Evolutionary conservation across 1,140 invertebrate species (phyloP).

Genomic region (Druon quercuslanigerum): DNA sequence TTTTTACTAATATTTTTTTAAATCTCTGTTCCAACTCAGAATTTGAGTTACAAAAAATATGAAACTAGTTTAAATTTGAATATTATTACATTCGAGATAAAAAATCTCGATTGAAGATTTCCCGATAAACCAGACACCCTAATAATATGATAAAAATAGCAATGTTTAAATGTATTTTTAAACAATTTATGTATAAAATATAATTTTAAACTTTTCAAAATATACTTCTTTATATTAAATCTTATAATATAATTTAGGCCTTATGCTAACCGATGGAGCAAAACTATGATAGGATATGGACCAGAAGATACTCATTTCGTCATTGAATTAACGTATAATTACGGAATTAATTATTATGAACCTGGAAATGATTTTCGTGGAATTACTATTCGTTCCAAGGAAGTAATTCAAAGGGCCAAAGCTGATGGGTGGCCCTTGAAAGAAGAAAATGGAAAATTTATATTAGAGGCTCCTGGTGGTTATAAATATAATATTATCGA

Average conservation of each 20-base stretch:
- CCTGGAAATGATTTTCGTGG: slow-evolving; percentile 93
- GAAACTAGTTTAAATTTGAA: too few species aligned
- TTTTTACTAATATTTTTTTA: too few species aligned
- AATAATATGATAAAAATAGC: too few species aligned
- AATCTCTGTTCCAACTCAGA: too few species aligned
- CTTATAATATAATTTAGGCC: slow-evolving; percentile 78
- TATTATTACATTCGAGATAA: too few species aligned
- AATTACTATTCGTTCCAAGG: slow-evolving; percentile 88
- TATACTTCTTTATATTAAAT: background rate
- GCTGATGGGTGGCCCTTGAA: slow-evolving; percentile 80
- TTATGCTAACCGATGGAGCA: slow-evolving; percentile 98
- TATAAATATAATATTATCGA: slow-evolving; percentile 91
- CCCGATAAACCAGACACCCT: too few species aligned
- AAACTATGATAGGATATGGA: slow-evolving; percentile 99
- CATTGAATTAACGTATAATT: slow-evolving; percentile 98
- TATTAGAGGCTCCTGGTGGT: slow-evolving; percentile 90
- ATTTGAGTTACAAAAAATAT: too few species aligned
- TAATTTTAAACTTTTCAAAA: background rate
- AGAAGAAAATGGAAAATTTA: slow-evolving; percentile 77
- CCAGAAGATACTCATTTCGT: slow-evolving; percentile 97
- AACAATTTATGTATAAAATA: too few species aligned
- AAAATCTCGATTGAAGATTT: too few species aligned
- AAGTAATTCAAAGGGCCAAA: slow-evolving; percentile 84
- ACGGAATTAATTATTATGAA: slow-evolving; percentile 91
- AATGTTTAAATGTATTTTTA: too few species aligned